Base-by-base conservation (phyloP, 2,113 vertebrate genomes). In the Rhinoptilus africanus region DNA sequence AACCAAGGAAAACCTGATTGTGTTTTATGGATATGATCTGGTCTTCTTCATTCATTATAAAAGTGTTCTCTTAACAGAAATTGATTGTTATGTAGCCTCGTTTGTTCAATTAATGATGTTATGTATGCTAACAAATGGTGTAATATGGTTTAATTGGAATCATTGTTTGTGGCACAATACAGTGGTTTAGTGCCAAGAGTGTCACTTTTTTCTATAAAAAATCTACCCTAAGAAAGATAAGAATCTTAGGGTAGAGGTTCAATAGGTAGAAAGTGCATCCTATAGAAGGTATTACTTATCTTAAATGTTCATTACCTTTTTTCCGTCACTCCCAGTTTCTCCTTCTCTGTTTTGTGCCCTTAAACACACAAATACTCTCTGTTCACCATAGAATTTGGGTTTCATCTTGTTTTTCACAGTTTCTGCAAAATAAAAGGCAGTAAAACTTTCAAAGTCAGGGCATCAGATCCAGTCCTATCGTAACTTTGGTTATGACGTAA, bases 151-250 rank as follows among this genome's bases (percentile, higher is more conserved):
- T 64, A 64, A 54, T 37, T 59, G 14, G 57, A 45, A 39, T 14
- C 0, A 11, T 22, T 66, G 2, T 64, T 88, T n/a, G 8, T 53
- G 54, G 9, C 3, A 21, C 54, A 12, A n/a, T 48, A 3, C 12
- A 48, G 14, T n/a, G 41, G 18, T 73, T 75, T 47, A 75, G 8
- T 51, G 20, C 6, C 27, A 26, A 53, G 32, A 39, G 5, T 39
- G 24, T 74, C 0, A 24, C 12, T 57, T 68, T n/a, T 85, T 90
- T 30, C 18, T 22, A 12, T 54, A 43, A 68, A 15, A 74, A n/a
- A n/a, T n/a, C n/a, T n/a, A n/a, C n/a, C n/a, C n/a, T n/a, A n/a
- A n/a, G n/a, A n/a, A n/a, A n/a, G n/a, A n/a, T n/a, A n/a, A n/a
- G n/a, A n/a, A n/a, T n/a, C n/a, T 51, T 27, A 39, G 2, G 3